Percentiles rank a stretch among this genome's conserved stretches.
Conservation (phyloP, 2,888 invertebrate genomes). For the Hirtodrosophila cameraria region DNA sequence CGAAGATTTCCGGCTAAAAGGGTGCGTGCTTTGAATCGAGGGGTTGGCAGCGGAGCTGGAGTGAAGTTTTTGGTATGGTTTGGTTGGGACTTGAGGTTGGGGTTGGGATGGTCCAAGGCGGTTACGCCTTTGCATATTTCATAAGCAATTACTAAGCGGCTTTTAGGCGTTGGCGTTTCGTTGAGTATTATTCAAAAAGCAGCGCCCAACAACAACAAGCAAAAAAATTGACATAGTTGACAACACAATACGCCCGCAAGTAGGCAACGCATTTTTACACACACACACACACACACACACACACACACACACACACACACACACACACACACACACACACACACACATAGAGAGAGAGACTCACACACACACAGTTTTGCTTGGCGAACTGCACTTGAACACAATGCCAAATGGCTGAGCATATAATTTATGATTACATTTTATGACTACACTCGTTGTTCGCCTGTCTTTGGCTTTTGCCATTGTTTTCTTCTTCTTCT, state of each 20-base stretch:
- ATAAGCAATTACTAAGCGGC: slow-evolving; percentile 82
- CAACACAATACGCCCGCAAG: slow-evolving; percentile 47
- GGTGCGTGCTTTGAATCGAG: slow-evolving; percentile 55
- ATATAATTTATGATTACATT: slow-evolving; percentile 75
- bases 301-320: slow-evolving; percentile 1
- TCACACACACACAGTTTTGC: not conserved
- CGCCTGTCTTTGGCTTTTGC: slow-evolving; percentile 13
- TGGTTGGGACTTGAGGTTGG: slow-evolving; percentile 2
- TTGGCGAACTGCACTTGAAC: slow-evolving; percentile 39
- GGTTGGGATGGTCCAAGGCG: slow-evolving; percentile 41
- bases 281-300: not conserved
- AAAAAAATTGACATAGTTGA: slow-evolving; percentile 57
- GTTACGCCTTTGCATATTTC: slow-evolving; percentile 78
- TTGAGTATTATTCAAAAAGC: slow-evolving; percentile 49
- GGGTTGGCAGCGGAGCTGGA: not conserved
- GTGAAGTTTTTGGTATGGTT: too few relatives aligned
- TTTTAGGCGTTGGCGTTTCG: slow-evolving; percentile 56
- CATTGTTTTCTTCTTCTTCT: slow-evolving; percentile 28
- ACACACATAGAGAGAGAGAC: too few relatives aligned
- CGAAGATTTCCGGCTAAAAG: slow-evolving; percentile 69
- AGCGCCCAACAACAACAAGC: slow-evolving; percentile 8
- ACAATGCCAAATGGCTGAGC: slow-evolving; percentile 55
- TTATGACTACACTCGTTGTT: slow-evolving; percentile 58
- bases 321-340: not conserved
- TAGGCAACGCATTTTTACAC: slow-evolving; percentile 24